These are phyloP conservation scores for Actias luna DNA, from an alignment of 2,888 invertebrate genomes.

Conservation along the genomic window DNA sequence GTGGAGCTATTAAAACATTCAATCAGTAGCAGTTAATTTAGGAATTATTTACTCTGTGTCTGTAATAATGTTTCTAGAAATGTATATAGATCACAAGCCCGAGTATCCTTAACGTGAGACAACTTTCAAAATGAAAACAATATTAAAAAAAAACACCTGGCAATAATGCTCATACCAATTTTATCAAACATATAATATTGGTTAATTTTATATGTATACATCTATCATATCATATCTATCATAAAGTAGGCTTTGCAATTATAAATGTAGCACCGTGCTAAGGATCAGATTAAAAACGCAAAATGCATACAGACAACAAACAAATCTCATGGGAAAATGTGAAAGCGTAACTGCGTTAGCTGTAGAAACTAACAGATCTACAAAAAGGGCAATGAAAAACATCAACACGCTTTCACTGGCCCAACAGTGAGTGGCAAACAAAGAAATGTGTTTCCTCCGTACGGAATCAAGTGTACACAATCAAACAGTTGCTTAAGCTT, in stretches of 20 bases:
- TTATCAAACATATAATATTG: too few relatives aligned
- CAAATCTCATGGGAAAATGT: slow-evolving; percentile 6
- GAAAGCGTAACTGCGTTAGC: not conserved
- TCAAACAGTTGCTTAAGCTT: slow-evolving; percentile 10
- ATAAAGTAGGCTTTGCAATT: not conserved
- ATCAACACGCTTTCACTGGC: not conserved
- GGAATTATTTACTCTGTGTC: too few relatives aligned
- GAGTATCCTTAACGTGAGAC: too few relatives aligned
- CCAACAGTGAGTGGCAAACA: slow-evolving; percentile 3
- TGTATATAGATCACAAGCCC: too few relatives aligned
- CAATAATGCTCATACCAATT: too few relatives aligned
- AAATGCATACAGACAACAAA: not conserved
- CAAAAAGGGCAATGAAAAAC: slow-evolving; percentile 11
- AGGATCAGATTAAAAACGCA: slow-evolving; percentile 1
- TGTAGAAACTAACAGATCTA: slow-evolving; percentile 7
- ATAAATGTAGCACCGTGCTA: not conserved
- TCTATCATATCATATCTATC: too few relatives aligned
- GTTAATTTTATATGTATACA: too few relatives aligned
- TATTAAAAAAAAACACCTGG: too few relatives aligned
- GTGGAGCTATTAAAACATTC: too few relatives aligned
- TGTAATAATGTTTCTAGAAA: too few relatives aligned
- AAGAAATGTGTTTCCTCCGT: slow-evolving; percentile 2
- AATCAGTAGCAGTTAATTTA: too few relatives aligned
- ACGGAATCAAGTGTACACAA: slow-evolving; percentile 5
- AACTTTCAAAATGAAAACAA: too few relatives aligned